Conservation (phyloP, 1,140 invertebrate genomes). For the Physella acuta region DNA sequence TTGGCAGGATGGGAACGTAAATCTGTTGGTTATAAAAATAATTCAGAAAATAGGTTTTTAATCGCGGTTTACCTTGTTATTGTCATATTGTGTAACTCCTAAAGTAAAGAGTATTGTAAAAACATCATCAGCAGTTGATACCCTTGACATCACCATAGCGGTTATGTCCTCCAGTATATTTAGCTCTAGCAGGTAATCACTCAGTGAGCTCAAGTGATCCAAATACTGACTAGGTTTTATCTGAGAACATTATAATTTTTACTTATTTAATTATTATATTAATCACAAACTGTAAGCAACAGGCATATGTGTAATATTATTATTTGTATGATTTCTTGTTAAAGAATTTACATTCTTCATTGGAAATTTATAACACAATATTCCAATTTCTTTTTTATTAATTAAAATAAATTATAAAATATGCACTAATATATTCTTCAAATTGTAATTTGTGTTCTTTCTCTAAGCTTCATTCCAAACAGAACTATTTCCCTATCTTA, state of each 20-base stretch:
- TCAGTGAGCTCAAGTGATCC: constrained; percentile 28
- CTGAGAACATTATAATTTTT: constrained; percentile 6
- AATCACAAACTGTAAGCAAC: neutral
- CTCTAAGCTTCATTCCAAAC: too few species aligned
- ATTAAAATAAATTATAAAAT: neutral
- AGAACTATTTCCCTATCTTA: too few species aligned
- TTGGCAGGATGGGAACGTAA: neutral
- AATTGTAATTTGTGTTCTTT: neutral
- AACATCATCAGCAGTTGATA: constrained; percentile 25
- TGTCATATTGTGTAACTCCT: constrained; percentile 13
- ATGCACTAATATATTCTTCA: neutral
- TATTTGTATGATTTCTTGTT: neutral
- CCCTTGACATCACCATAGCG: constrained; percentile 29
- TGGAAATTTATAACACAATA: neutral
- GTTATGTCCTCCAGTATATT: constrained; percentile 32
- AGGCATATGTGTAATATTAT: neutral
- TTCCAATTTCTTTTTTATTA: neutral
- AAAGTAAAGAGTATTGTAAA: constrained; percentile 17
- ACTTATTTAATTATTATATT: neutral
- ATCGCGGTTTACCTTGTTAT: too few species aligned
- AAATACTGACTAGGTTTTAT: constrained; percentile 13
- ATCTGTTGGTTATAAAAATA: neutral
- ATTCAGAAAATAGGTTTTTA: neutral
- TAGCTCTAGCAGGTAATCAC: constrained; percentile 31
- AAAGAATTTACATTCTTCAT: neutral